Evolutionary conservation across 2,113 vertebrate species (phyloP).

Genomic region (Cheirogaleus medius): DNA sequence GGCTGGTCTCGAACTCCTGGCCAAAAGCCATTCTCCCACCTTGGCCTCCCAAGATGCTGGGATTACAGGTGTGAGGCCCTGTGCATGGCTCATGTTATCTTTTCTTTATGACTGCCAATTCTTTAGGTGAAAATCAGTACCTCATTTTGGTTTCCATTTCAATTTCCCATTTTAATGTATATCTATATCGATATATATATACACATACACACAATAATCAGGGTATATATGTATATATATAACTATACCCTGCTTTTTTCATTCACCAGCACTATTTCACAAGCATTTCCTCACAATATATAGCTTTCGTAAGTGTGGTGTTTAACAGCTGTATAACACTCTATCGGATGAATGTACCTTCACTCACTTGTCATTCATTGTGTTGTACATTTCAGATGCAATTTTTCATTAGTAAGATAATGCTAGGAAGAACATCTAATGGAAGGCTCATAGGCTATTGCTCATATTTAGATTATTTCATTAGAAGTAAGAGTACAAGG

Average conservation of each 20-base stretch:
- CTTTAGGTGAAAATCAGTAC: not conserved
- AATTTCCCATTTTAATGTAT: not conserved
- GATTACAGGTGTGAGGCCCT: too few species aligned
- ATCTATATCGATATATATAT: too few species aligned
- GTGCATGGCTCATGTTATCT: not conserved
- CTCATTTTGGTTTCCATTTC: not conserved
- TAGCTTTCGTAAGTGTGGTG: not conserved
- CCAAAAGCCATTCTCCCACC: too few species aligned
- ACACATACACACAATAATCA: too few species aligned
- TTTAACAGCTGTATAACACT: not conserved
- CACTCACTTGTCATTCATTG: not conserved
- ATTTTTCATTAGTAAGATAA: not conserved
- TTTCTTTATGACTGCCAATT: not conserved
- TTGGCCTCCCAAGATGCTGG: too few species aligned
- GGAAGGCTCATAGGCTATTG: not conserved
- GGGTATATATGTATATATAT: not conserved
- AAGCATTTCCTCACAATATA: not conserved
- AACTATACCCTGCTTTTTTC: not conserved
- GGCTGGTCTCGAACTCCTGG: too few species aligned
- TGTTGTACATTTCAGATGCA: not conserved
- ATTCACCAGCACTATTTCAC: not conserved
- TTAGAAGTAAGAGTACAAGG: not conserved
- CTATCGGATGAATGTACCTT: not conserved
- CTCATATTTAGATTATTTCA: not conserved
- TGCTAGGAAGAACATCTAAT: not conserved